Conservation (phyloP, 2,113 vertebrate genomes). For the Neogale vison region DNA sequence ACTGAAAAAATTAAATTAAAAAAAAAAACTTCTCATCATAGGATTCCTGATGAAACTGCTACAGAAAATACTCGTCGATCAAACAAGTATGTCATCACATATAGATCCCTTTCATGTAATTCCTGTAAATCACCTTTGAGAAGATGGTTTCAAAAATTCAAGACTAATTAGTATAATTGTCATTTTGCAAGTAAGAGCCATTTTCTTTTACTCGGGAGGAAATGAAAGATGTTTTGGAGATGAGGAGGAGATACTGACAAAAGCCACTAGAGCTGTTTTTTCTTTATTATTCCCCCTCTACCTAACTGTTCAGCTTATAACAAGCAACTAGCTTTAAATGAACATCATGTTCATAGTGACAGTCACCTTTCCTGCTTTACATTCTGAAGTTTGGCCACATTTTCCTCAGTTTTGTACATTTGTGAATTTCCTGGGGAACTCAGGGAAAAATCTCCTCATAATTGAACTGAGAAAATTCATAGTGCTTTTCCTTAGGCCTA, state of each 20-base stretch:
- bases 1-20: no score
- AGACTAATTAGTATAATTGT: slow-evolving; percentile 83
- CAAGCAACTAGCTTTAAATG: background rate
- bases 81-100: slow-evolving; percentile 77
- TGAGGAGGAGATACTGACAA: slow-evolving; percentile 63
- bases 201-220: slow-evolving; percentile 76
- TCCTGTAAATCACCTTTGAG: slow-evolving; percentile 81
- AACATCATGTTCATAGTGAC: background rate
- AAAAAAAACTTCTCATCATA: slow-evolving; percentile 63
- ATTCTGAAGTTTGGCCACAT: background rate
- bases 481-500: background rate
- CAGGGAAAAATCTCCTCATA: background rate
- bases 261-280: slow-evolving; percentile 49
- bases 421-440: background rate
- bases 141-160: slow-evolving; percentile 82
- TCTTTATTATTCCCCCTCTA: background rate
- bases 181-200: slow-evolving; percentile 83
- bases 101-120: slow-evolving; percentile 81
- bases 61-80: slow-evolving; percentile 78
- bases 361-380: background rate
- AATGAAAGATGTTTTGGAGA: slow-evolving; percentile 69
- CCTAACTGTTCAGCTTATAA: background rate
- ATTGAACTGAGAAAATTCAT: background rate
- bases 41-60: slow-evolving; percentile 79
- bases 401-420: background rate